These are phyloP conservation scores for Meloidogyne floridensis DNA, from an alignment of 1,140 invertebrate species.

Conservation along the genomic window DNA sequence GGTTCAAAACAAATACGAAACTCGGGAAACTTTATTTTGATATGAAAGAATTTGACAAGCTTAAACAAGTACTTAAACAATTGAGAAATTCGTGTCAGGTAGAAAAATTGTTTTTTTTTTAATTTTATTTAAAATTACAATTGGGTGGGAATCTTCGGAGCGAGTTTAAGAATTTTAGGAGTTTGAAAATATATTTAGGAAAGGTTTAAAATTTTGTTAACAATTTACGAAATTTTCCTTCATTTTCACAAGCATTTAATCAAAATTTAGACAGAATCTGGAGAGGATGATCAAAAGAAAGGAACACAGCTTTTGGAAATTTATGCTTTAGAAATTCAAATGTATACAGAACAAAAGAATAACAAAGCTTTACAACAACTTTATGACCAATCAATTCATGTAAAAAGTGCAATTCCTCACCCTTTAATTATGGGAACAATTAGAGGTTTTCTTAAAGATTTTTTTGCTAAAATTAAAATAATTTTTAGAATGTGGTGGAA, in stretches of 20 bases:
- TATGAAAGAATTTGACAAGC: conserved; percentile 86
- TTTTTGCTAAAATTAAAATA: neutral
- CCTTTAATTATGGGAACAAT: conserved; percentile 99
- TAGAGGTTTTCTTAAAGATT: conserved; percentile 73
- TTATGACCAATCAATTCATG: conserved; percentile 96
- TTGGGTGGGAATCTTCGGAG: no score
- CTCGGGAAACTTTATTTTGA: conserved; percentile 98
- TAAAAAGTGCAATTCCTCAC: conserved; percentile 99
- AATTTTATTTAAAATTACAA: no score
- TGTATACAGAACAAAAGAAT: conserved; percentile 99
- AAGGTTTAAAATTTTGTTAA: no score
- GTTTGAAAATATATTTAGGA: no score
- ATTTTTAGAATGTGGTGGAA: conserved; percentile 89
- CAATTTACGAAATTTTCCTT: no score
- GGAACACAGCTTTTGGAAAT: conserved; percentile 92
- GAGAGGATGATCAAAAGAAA: conserved; percentile 98
- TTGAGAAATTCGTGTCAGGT: conserved; percentile 94
- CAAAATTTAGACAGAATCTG: conserved; percentile 84
- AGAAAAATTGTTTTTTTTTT: conserved; percentile 29
- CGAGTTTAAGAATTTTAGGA: no score
- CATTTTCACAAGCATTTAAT: neutral
- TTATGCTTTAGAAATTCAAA: conserved; percentile 98
- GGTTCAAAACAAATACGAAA: conserved; percentile 99
- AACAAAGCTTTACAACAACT: conserved; percentile 96
- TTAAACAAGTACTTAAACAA: conserved; percentile 95